Conservation (phyloP, 2,113 vertebrate genomes). For the Sminthopsis crassicaudata region DNA sequence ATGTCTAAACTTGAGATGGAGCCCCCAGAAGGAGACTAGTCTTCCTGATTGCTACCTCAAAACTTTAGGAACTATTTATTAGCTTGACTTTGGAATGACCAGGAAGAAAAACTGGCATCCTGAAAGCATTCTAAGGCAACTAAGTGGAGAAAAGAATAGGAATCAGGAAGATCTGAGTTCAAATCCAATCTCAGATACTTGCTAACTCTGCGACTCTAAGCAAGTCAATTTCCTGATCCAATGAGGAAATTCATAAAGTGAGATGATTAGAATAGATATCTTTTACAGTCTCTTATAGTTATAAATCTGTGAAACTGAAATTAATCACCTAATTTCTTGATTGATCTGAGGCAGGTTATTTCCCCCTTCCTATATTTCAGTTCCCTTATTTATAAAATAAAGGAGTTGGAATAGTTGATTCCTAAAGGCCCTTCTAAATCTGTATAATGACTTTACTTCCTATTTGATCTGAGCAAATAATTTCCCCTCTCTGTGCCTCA, state of each 20-base stretch:
- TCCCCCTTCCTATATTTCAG: too few species aligned
- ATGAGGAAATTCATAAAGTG: neutral
- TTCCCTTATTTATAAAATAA: neutral
- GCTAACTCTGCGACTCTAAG: neutral
- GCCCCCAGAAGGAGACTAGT: conserved; percentile 12
- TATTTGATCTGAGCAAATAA: neutral
- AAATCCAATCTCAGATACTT: neutral
- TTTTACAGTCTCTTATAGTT: neutral
- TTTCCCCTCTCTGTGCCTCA: neutral
- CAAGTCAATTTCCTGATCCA: neutral
- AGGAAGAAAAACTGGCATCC: neutral
- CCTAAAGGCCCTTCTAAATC: neutral
- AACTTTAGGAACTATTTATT: neutral
- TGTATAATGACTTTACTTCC: neutral
- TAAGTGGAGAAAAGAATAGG: neutral
- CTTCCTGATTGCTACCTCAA: neutral
- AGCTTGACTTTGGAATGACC: conserved; percentile 25
- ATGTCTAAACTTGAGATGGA: neutral
- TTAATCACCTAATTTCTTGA: neutral
- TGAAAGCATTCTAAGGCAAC: neutral
- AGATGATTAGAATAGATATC: neutral
- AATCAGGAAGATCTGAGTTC: neutral
- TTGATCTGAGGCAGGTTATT: neutral
- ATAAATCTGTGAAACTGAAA: neutral
- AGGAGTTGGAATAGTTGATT: neutral